phyloP scores from a whole-genome alignment of 2,888 invertebrate species.

The Gnatocerus cornutus region DNA sequence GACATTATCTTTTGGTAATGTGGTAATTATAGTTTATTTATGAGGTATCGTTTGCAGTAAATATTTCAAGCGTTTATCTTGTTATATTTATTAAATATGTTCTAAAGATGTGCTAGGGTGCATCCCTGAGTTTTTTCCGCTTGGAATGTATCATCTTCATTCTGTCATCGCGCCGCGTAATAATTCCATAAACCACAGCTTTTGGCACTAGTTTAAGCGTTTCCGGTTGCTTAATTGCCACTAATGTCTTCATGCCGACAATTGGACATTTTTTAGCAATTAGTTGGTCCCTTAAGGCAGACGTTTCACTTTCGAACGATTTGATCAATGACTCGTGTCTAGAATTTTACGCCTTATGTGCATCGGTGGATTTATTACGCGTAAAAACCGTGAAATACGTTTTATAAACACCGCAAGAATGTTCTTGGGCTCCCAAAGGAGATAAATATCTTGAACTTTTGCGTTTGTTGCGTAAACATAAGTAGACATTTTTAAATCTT shows the following conservation, averaged over 20 bases:
- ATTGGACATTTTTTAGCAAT: no score
- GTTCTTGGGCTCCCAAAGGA: no score
- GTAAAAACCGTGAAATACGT: no score
- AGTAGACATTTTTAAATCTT: background rate
- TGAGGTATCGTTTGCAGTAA: constrained; percentile 37
- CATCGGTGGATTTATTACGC: no score
- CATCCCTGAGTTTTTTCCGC: background rate
- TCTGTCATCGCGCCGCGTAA: no score
- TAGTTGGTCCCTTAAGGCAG: no score
- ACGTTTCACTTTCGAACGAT: no score
- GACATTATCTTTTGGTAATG: constrained; percentile 29
- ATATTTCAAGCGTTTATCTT: constrained; percentile 34
- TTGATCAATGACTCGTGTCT: no score
- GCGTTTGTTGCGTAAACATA: background rate
- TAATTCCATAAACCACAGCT: no score
- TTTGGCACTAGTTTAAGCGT: background rate
- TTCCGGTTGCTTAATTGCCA: background rate
- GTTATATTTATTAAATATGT: constrained; percentile 28
- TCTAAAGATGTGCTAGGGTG: background rate
- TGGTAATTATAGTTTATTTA: constrained; percentile 42
- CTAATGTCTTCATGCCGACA: background rate
- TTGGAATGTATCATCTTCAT: background rate
- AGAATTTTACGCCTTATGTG: no score
- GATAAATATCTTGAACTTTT: no score
- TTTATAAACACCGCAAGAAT: background rate